A percentile compares a stretch with the other conserved stretches of the same genome.
Evolutionary conservation across 2,888 invertebrate species (phyloP).

Genomic region (Phasia obesa): DNA sequence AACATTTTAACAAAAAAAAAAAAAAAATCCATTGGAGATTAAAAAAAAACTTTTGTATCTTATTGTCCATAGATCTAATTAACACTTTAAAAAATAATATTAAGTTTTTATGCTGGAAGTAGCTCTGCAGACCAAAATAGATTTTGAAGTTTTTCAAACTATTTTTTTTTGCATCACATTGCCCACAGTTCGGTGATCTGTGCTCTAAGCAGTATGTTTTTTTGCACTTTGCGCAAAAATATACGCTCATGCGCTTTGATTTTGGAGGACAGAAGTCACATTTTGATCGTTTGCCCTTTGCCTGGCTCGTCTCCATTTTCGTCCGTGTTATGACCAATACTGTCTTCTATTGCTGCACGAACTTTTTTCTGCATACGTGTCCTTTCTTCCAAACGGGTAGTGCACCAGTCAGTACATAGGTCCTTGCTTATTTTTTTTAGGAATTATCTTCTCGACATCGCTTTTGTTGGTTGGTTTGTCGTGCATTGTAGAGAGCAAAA

Average conservation of each 20-base stretch:
- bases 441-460: constrained; percentile 40
- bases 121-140: background rate
- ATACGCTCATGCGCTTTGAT: constrained; percentile 16
- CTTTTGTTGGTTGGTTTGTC: constrained; percentile 33
- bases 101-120: background rate
- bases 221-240: constrained; percentile 25
- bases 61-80: background rate
- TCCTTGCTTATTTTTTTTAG: constrained; percentile 39
- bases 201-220: constrained; percentile 39
- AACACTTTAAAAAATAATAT: background rate
- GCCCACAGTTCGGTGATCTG: constrained; percentile 34
- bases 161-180: constrained; percentile 33
- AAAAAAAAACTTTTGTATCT: background rate
- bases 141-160: constrained; percentile 8
- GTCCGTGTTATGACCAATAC: constrained; percentile 6
- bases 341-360: constrained; percentile 14
- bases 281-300: constrained; percentile 21
- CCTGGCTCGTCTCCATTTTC: background rate
- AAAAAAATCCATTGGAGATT: background rate
- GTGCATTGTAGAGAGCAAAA: constrained; percentile 55
- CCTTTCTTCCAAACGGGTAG: constrained; percentile 14
- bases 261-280: constrained; percentile 18
- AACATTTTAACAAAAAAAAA: too few species aligned
- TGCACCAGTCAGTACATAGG: constrained; percentile 38
- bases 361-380: constrained; percentile 34